Evolutionary conservation across 1,140 invertebrate genomes (phyloP), one percentile per base, ranked within the genome.

Genomic region (Bombus picipes): DNA sequence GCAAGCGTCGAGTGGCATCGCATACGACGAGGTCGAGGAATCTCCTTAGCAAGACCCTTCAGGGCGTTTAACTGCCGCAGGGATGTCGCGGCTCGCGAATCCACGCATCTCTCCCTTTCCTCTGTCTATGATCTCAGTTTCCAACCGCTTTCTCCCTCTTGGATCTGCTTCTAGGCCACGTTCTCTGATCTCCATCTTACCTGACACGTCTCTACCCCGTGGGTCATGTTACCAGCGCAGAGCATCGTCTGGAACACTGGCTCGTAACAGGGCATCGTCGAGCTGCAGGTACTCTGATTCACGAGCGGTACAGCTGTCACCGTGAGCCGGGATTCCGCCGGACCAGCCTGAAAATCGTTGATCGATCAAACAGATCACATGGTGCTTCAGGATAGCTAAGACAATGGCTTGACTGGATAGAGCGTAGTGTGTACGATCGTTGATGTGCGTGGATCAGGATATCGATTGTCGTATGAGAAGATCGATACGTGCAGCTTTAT

Each of bases 251-350:
- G n/a, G 74, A 83, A 81, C 76, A 90, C 68, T 22, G 89, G 86
- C 74, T 87, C 85, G 84, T 88, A 87, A 43, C 73, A 70, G 47
- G 94, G 93, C 86, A 94, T 89, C 78, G 86, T 90, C 71, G 88
- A 73, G 15, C 25, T 88, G 91, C 96, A 96, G 57, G 88, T 93
- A 28, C 87, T 81, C 84, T 95, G 94, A 89, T 92, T 91, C 86
- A 92, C 75, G 59, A 90, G 81, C 39, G 94, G 94, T 13, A 96
- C 93, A 22, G 92, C 83, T 34, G 94, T 93, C 85, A 95, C 92
- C 41, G 93, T 88, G 53, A 96, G 92, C 32, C 88, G 91, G 71
- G 92, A 89, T 13, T 95, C 93, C 28, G 88, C 85, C 18, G 88
- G 83, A 0, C 92, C 93, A 2, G 81, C 89, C 88, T 95, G 92